Percentiles rank a stretch among this genome's conserved stretches.
These are phyloP conservation scores for Agrochola lychnidis DNA, from an alignment of 2,888 invertebrate genomes.

Conservation along the genomic window DNA sequence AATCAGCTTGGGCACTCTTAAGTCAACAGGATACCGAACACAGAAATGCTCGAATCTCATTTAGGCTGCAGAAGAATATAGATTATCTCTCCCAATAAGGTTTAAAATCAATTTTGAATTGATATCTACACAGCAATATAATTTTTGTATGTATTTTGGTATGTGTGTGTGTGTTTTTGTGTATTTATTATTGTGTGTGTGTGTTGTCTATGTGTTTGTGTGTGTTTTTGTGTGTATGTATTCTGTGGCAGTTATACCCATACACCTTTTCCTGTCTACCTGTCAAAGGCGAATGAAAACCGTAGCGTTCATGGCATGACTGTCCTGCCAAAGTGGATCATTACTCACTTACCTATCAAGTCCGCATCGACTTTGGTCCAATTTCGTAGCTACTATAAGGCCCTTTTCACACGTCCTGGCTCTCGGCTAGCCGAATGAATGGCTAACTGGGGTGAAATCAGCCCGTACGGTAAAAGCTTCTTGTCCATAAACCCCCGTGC, in stretches of 20 bases:
- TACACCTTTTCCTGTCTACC: not conserved
- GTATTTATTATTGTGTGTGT: too few relatives aligned
- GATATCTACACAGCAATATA: not conserved
- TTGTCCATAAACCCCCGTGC: not conserved
- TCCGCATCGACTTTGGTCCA: slow-evolving; percentile 37
- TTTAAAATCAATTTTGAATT: not conserved
- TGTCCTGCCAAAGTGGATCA: slow-evolving; percentile 21
- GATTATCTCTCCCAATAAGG: too few relatives aligned
- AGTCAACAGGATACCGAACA: not conserved
- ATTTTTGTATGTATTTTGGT: too few relatives aligned
- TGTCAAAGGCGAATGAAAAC: slow-evolving; percentile 11
- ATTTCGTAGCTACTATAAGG: slow-evolving; percentile 31
- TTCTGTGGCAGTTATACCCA: not conserved
- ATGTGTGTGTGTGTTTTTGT: too few relatives aligned
- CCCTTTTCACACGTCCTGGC: not conserved
- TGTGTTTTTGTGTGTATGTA: too few relatives aligned
- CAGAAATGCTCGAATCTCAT: not conserved
- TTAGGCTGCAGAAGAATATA: not conserved
- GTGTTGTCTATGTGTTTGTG: too few relatives aligned
- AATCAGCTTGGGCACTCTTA: not conserved
- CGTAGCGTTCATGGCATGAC: slow-evolving; percentile 5
- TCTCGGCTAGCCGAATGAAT: not conserved
- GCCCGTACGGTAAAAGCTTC: not conserved
- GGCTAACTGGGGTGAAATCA: not conserved
- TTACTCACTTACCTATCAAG: slow-evolving; percentile 53